Percentiles rank a stretch among this genome's conserved stretches.
Evolutionary conservation across 2,113 vertebrate genomes (phyloP).

Genomic region (Chitala chitala): DNA sequence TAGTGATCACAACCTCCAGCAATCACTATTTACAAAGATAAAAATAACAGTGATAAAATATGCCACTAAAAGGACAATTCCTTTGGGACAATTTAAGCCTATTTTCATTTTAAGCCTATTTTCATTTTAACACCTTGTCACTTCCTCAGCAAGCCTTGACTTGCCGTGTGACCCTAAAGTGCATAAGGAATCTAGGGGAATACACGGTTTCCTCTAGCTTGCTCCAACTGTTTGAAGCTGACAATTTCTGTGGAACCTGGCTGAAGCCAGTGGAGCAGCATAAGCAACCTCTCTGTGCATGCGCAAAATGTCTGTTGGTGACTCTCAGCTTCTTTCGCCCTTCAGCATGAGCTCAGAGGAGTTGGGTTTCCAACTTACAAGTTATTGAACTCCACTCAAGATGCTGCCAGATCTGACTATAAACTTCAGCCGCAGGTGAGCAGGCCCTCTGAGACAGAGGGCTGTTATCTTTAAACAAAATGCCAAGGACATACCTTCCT

Average conservation of each 20-base stretch:
- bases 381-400: conserved; percentile 18
- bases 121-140: neutral
- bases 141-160: neutral
- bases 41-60: neutral
- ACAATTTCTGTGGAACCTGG: neutral
- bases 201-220: too few species aligned
- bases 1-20: neutral
- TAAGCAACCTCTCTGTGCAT: neutral
- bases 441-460: neutral
- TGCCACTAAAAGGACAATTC: neutral
- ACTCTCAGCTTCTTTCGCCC: neutral
- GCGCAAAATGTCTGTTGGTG: neutral
- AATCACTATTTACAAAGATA: neutral
- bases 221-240: neutral
- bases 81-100: neutral
- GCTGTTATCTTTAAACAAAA: conserved; percentile 23
- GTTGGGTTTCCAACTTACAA: conserved; percentile 6
- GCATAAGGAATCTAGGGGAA: neutral
- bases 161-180: neutral
- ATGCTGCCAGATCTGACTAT: conserved; percentile 15
- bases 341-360: conserved; percentile 10
- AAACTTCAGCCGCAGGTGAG: conserved; percentile 7
- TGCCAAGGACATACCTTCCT: neutral
- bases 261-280: neutral
- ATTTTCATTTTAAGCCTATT: neutral